Evolutionary conservation across 2,797 vertebrate species (phyloP), one percentile per base, ranked within the genome.

Genomic region (Macropodus opercularis): DNA sequence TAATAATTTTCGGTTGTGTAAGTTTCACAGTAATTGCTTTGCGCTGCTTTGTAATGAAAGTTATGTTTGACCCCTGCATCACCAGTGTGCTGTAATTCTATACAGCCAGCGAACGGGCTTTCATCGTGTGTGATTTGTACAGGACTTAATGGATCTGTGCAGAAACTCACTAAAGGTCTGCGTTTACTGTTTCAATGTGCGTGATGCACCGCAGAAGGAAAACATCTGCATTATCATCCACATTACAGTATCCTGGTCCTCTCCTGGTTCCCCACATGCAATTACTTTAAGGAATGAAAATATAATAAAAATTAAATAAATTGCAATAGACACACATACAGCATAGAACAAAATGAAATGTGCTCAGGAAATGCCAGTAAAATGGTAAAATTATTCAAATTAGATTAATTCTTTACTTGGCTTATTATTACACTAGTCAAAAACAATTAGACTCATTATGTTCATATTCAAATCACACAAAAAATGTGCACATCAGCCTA

Each of bases 291-390:
- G 27, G 31, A 36, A 31, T 47, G 21, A 55, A 61, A 61, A 31
- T 24, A 17, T 10, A n/a, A 23, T 11, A 19, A 31, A 46, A 63
- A 38, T 22, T 31, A 51, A 50, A 51, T 24, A 19, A 31, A 61
- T 17, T 32, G 4, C n/a, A 38, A 24, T 31, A 44, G 26, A n/a
- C n/a, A n/a, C 8, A 31, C 39, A 23, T 35, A 34, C 5, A 61
- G n/a, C n/a, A n/a, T n/a, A n/a, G n/a, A n/a, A n/a, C n/a, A 32
- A 64, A 26, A 44, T 26, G 49, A 46, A 14, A 21, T 65, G 49
- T 43, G 35, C 19, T 18, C 31, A 31, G 2, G 11, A n/a, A 35
- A 15, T 35, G 34, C n/a, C n/a, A n/a, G n/a, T n/a, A n/a, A n/a
- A n/a, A 38, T 34, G 50, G 29, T 31, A 3, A 42, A 43, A 41